These are phyloP conservation scores for Eristalis pertinax DNA, from an alignment of 2,888 invertebrate species.

Conservation along the genomic window DNA sequence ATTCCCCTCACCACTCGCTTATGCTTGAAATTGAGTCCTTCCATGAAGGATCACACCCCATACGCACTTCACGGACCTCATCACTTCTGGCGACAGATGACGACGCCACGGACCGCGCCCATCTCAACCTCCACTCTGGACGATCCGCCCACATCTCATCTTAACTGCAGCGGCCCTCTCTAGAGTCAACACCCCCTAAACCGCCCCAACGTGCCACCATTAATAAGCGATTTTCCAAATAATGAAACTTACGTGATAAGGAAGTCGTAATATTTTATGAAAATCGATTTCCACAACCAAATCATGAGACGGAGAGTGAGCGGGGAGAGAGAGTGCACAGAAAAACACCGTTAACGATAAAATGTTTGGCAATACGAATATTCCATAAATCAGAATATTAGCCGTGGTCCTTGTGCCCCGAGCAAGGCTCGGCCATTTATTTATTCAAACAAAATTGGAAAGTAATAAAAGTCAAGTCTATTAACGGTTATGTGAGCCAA, in stretches of 20 bases:
- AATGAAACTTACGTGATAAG: slow-evolving; percentile 15
- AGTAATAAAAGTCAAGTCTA: slow-evolving; percentile 44
- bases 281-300: slow-evolving; percentile 1
- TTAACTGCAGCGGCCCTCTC: background rate
- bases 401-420: background rate
- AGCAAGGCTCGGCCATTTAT: slow-evolving; percentile 12
- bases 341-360: background rate
- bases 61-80: background rate
- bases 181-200: background rate
- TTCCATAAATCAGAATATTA: slow-evolving; percentile 13
- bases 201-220: background rate
- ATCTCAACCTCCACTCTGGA: background rate
- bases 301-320: background rate
- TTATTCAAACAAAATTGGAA: slow-evolving; percentile 42
- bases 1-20: background rate
- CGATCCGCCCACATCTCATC: background rate
- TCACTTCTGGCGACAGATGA: background rate
- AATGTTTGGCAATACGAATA: background rate
- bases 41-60: background rate
- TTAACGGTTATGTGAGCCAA: slow-evolving; percentile 33
- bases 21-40: background rate
- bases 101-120: background rate
- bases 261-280: slow-evolving; percentile 24
- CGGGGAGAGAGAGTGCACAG: background rate
- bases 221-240: background rate